Evolutionary conservation across 2,888 invertebrate genomes (phyloP).

Genomic region (Timandra comae): DNA sequence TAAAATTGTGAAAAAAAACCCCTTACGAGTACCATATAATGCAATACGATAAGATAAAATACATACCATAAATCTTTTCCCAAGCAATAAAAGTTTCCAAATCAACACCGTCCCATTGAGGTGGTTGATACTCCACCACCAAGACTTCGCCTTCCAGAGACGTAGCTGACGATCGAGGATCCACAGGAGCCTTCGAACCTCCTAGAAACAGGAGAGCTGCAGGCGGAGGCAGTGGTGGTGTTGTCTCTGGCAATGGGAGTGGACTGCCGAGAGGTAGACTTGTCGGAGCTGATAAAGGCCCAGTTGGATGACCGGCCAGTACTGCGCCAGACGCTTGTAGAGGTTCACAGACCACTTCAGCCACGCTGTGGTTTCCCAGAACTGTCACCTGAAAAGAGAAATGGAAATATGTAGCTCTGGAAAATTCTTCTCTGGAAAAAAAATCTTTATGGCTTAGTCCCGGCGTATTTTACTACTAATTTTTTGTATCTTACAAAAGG

Average conservation of each 20-base stretch:
- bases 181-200: slow-evolving; percentile 79
- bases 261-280: slow-evolving; percentile 46
- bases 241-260: slow-evolving; percentile 43
- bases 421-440: too few relatives aligned
- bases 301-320: slow-evolving; percentile 54
- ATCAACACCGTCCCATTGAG: slow-evolving; percentile 74
- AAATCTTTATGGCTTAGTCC: too few relatives aligned
- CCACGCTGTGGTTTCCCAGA: slow-evolving; percentile 58
- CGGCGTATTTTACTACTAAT: too few relatives aligned
- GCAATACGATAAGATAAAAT: too few relatives aligned
- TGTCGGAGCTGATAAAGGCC: slow-evolving; percentile 52
- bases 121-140: slow-evolving; percentile 76
- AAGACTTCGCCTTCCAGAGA: slow-evolving; percentile 80
- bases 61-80: slow-evolving; percentile 70
- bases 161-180: slow-evolving; percentile 74
- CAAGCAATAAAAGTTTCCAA: slow-evolving; percentile 63
- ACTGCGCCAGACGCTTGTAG: slow-evolving; percentile 62
- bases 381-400: slow-evolving; percentile 54
- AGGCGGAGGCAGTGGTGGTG: slow-evolving; percentile 43
- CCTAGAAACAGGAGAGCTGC: slow-evolving; percentile 75
- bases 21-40: too few relatives aligned
- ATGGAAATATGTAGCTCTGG: neutral
- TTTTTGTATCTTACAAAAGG: too few relatives aligned
- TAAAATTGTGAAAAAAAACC: too few relatives aligned
- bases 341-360: slow-evolving; percentile 64